Evolutionary conservation across 2,797 vertebrate genomes (phyloP).

Genomic region (Neomorphus geoffroyi): DNA sequence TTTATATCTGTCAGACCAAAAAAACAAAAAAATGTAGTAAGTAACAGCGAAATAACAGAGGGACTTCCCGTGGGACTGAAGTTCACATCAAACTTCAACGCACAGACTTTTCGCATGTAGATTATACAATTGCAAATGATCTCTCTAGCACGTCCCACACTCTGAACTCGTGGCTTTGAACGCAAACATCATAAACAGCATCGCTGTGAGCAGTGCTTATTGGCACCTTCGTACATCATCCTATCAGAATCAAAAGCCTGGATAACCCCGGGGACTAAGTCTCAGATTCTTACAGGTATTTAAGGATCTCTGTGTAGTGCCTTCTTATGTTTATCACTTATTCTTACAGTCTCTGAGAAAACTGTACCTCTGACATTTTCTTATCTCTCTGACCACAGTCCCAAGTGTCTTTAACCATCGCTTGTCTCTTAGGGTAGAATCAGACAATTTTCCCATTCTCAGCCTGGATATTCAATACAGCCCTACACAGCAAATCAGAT

Average conservation of each 20-base stretch:
- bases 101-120: background rate
- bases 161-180: background rate
- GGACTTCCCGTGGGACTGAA: background rate
- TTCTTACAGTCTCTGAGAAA: slow-evolving; percentile 8
- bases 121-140: background rate
- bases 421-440: background rate
- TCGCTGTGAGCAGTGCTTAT: background rate
- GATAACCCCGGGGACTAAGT: slow-evolving; percentile 24
- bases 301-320: background rate
- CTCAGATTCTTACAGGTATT: background rate
- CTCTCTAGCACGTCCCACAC: background rate
- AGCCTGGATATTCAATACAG: background rate
- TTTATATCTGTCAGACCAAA: background rate
- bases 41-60: background rate
- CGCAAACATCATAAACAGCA: background rate
- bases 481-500: background rate
- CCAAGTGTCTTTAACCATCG: background rate
- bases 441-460: background rate
- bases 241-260: slow-evolving; percentile 45
- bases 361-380: slow-evolving; percentile 30
- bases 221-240: slow-evolving; percentile 23
- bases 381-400: slow-evolving; percentile 32
- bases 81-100: background rate
- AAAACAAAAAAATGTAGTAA: background rate
- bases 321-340: slow-evolving; percentile 16